Percentiles rank a stretch among this genome's conserved stretches.
Conservation (phyloP, 1,140 invertebrate genomes). For the Apis cerana region DNA sequence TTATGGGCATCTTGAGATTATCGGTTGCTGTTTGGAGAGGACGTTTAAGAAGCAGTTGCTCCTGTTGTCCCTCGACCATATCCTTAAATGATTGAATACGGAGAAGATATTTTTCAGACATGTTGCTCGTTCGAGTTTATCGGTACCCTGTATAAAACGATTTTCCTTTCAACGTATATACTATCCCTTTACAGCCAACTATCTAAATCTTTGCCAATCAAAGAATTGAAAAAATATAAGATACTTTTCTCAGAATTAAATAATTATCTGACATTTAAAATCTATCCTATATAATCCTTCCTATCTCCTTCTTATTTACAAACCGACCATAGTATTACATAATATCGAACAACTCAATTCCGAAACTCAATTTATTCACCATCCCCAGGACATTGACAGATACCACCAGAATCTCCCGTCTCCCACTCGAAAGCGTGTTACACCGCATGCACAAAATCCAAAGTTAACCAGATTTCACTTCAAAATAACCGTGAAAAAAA, state of each 20-base stretch:
- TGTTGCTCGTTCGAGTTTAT: slow-evolving; percentile 1
- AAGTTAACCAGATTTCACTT: neutral
- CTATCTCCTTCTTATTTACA: neutral
- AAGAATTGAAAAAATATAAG: no score
- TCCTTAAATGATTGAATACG: slow-evolving; percentile 43
- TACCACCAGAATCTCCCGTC: neutral
- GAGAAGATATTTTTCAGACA: neutral
- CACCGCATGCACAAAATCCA: neutral
- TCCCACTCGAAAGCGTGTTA: neutral
- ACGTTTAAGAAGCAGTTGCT: slow-evolving; percentile 41
- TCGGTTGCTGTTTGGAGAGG: slow-evolving; percentile 33
- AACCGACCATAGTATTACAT: neutral
- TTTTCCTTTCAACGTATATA: neutral
- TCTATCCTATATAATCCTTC: no score
- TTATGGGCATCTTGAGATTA: slow-evolving; percentile 48
- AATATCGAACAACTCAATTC: neutral
- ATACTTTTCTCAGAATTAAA: no score
- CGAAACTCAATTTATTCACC: neutral
- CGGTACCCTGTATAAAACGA: neutral
- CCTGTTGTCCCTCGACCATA: slow-evolving; percentile 24
- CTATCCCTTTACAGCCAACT: neutral
- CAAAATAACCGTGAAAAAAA: no score
- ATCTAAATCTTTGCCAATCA: no score
- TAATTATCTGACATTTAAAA: no score
- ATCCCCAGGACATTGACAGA: neutral